Evolutionary conservation across 2,888 invertebrate genomes (phyloP), one percentile per base, ranked within the genome.

Genomic region (Sinopyrophorus schimmeli): DNA sequence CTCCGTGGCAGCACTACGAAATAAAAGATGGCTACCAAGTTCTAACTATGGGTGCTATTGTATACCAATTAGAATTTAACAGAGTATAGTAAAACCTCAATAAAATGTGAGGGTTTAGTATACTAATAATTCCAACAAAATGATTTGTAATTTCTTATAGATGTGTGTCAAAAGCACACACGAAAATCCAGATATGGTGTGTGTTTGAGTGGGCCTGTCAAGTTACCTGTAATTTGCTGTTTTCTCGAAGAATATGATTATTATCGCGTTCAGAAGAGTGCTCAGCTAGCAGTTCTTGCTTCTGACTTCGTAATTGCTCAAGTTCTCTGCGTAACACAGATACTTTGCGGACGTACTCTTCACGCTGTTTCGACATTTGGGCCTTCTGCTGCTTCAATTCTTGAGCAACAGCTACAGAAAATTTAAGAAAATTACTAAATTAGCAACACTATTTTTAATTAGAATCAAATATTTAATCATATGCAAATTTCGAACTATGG

Each of bases 321-420:
- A 91, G 75, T 72, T 92, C 90, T 56, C 86, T 83, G 63, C 86
- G 85, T 42, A 92, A 75, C 23, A 86, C 81, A 2, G 77, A 73
- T 0, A 86, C 82, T 71, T 90, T 89, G 70, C 82, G 83, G 52
- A 87, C 81, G 72, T 91, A 92, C 63, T 89, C 89, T 66, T 88
- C 86, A 6, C 90, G 82, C 66, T 92, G 90, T 62, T 86, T 87
- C 14, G 84, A 81, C 55, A 92, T 73, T 44, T 88, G 87, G 4
- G 87, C 87, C 68, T 87, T 87, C 71, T 91, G 90, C 61, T 88
- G 88, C 62, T 87, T 85, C 70, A 86, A 82, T 76, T 90, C 90
- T 57, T 88, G 83, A 59, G 87, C 88, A 64, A 90, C 85, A 41
- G 87, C 89, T 80, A 76, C 63, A 71, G 63, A 40, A 56, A 53